Evolutionary conservation across 2,888 invertebrate species (phyloP), one percentile per base, ranked within the genome.

Genomic region (Chydorus sphaericus): DNA sequence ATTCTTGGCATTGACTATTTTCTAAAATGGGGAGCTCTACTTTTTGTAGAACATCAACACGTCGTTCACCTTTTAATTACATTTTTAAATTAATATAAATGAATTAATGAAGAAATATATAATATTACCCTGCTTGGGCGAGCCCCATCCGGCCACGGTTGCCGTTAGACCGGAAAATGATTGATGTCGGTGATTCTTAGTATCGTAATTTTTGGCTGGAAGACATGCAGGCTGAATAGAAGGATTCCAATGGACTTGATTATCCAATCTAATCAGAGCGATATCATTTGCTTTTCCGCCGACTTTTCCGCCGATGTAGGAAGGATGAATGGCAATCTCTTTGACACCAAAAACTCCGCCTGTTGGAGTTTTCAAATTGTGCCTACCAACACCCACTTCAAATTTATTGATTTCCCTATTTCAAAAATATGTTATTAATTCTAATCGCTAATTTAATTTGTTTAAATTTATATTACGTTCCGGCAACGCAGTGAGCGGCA

Each of bases 121-220:
- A 56, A 52, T 53, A 11, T 50, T 39, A 3, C 30, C 38, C 64
- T 83, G 88, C 61, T 83, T 73, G 0, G 83, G 82, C 78, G 87
- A 87, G 0, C 89, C 90, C 89, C 89, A 90, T 6, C 90, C 90
- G 26, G 85, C 84, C 0, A 86, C 85, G 0, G 80, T 79, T 0
- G 83, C 88, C 23, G 73, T 64, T 1, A 68, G 67, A 1, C 81
- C 80, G 50, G 74, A 75, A 62, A 76, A 79, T n/a, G 69, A 70
- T n/a, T n/a, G n/a, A n/a, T n/a, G n/a, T n/a, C n/a, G n/a, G n/a
- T n/a, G n/a, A n/a, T n/a, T n/a, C n/a, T n/a, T n/a, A n/a, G n/a
- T n/a, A 59, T 63, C 61, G 10, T 55, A 61, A 0, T 74, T 73
- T 54, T 73, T 5, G 20, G 16, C 69, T 0, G 85, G 83, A 2